phyloP scores from a whole-genome alignment of 2,888 invertebrate species.

The Tenthredo mesomela region DNA sequence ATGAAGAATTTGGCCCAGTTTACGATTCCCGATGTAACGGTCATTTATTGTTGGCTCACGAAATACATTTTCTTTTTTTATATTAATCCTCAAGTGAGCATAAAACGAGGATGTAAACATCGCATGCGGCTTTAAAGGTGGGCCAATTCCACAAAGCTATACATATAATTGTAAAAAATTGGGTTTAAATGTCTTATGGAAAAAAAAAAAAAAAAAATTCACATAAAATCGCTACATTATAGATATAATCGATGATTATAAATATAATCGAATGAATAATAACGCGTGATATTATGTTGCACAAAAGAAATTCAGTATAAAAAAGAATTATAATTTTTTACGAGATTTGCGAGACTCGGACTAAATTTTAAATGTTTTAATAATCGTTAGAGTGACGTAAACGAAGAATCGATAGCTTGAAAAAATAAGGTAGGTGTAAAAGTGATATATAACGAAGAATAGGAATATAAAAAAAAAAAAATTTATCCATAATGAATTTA shows the following conservation, averaged over 20 bases:
- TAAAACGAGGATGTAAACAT: slow-evolving; percentile 31
- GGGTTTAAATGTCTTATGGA: neutral
- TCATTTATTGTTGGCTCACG: slow-evolving; percentile 30
- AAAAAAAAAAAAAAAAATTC: neutral
- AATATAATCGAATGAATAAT: neutral
- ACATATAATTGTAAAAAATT: neutral
- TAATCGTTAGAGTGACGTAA: slow-evolving; percentile 14
- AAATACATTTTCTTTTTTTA: neutral
- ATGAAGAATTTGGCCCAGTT: slow-evolving; percentile 25
- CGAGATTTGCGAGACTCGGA: neutral
- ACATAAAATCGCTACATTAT: neutral
- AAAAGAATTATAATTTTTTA: neutral
- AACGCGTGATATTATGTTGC: neutral
- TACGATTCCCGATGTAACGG: neutral
- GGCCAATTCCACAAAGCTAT: neutral
- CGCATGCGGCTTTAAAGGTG: neutral
- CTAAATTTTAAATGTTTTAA: neutral
- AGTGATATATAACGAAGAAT: too few relatives aligned
- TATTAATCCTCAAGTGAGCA: neutral
- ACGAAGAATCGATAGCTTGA: slow-evolving; percentile 18
- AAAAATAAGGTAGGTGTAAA: neutral
- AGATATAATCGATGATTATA: neutral
- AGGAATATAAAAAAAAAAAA: too few relatives aligned
- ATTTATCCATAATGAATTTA: neutral
- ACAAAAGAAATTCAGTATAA: neutral